Evolutionary conservation across 35 echinoderm and acorn worm species (phyloP).

Genomic region (Strongylocentrotus purpuratus): DNA sequence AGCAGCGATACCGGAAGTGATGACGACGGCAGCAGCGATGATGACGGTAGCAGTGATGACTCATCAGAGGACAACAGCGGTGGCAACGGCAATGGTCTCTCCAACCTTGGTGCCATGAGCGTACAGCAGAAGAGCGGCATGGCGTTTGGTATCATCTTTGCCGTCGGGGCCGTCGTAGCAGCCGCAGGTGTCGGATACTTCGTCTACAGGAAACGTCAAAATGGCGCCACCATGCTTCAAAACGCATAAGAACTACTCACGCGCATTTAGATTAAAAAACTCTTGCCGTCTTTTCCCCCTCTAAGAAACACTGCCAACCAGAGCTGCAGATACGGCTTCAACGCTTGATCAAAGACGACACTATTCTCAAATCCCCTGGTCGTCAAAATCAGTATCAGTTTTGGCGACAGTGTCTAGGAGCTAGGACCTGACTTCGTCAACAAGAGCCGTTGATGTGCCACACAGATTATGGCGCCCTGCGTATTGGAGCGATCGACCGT

Average conservation of each 20-base stretch:
- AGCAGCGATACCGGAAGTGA: not conserved
- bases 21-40: conserved; percentile 8
- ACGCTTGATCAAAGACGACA: not conserved
- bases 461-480: not conserved
- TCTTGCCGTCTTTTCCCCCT: not conserved
- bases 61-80: not conserved
- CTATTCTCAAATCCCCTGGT: not conserved
- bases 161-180: conserved; percentile 20
- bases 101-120: conserved; percentile 8
- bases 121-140: not conserved
- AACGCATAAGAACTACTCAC: conserved; percentile 2
- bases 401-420: not conserved
- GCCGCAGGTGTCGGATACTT: not conserved
- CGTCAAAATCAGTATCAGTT: not conserved
- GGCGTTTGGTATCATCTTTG: not conserved
- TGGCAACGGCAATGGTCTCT: not conserved
- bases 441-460: not conserved
- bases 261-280: not conserved
- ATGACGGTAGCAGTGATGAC: not conserved
- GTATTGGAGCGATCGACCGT: not conserved
- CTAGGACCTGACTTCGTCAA: not conserved
- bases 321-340: not conserved
- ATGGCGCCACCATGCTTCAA: conserved; percentile 18
- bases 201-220: conserved; percentile 22
- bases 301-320: not conserved